These are phyloP conservation scores for Microtus montanus DNA, from an alignment of 2,113 vertebrate genomes.

Conservation along the genomic window DNA sequence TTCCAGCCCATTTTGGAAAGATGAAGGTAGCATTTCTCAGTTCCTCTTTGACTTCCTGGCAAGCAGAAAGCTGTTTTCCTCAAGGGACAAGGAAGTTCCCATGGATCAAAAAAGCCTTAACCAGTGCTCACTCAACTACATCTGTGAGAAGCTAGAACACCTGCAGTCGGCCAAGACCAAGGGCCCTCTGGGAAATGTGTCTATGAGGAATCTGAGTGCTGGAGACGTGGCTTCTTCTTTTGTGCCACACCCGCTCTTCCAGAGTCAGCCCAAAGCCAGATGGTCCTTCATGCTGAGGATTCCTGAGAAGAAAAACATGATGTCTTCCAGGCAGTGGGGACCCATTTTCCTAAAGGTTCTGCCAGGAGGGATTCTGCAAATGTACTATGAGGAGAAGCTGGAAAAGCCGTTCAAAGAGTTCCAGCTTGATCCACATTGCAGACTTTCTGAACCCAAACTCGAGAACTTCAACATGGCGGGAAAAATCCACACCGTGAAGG, in stretches of 20 bases:
- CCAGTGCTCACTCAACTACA: constrained; percentile 91
- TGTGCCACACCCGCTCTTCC: constrained; percentile 89
- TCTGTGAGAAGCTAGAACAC: constrained; percentile 93
- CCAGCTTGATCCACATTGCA: constrained; percentile 91
- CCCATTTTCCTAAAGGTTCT: constrained; percentile 94
- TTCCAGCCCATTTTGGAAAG: constrained; percentile 94
- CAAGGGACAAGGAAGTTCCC: constrained; percentile 66
- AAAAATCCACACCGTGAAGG: constrained; percentile 95
- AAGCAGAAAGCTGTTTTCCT: constrained; percentile 83
- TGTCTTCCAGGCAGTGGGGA: constrained; percentile 99
- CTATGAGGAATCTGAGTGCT: constrained; percentile 26
- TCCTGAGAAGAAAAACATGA: constrained; percentile 98
- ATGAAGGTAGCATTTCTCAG: constrained; percentile 82
- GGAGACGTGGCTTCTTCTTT: constrained; percentile 80
- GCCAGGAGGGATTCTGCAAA: constrained; percentile 93
- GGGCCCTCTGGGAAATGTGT: constrained; percentile 17
- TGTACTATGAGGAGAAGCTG: constrained; percentile 96
- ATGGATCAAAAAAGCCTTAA: constrained; percentile 90
- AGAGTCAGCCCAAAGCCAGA: constrained; percentile 89
- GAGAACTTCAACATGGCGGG: constrained; percentile 93
- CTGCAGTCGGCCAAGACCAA: constrained; percentile 84
- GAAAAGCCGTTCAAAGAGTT: constrained; percentile 97
- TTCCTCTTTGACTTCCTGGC: constrained; percentile 80
- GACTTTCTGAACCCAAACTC: constrained; percentile 92
- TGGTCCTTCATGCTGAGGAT: constrained; percentile 98